Evolutionary conservation across 2,113 vertebrate genomes (phyloP).

Genomic region (Alethe castanea): DNA sequence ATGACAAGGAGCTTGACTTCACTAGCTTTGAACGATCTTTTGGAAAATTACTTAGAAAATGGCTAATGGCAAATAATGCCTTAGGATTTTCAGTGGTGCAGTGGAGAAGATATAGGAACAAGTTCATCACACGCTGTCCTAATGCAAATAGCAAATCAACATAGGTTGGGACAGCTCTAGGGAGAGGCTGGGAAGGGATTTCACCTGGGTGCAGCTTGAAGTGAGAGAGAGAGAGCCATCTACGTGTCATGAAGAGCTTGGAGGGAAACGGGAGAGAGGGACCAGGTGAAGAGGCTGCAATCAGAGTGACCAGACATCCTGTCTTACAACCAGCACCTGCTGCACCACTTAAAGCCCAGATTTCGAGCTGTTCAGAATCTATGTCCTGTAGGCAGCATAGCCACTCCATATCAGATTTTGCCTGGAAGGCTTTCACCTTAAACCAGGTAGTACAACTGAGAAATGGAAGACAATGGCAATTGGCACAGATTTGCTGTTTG

Average conservation of each 20-base stretch:
- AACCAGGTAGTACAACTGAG: background rate
- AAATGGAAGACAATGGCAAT: background rate
- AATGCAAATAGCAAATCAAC: background rate
- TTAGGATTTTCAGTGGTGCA: background rate
- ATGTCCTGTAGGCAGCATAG: accelerated
- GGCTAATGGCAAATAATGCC: background rate
- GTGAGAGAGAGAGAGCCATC: background rate
- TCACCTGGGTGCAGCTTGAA: background rate
- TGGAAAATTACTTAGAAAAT: background rate
- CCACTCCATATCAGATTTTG: background rate
- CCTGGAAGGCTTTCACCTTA: background rate
- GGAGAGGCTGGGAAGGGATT: background rate
- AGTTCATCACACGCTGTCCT: background rate
- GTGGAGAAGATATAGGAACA: background rate
- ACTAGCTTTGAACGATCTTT: background rate
- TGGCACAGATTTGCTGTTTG: background rate
- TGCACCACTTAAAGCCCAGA: background rate
- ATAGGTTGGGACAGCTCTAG: accelerated
- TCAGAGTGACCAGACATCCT: background rate
- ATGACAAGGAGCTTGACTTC: background rate
- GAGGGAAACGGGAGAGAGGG: background rate
- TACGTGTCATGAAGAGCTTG: background rate
- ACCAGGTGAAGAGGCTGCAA: background rate
- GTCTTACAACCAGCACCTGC: background rate
- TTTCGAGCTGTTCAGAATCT: background rate